Evolutionary conservation across 1,140 invertebrate genomes (phyloP), one percentile per base, ranked within the genome.

Genomic region (Drosophila oshimai): DNA sequence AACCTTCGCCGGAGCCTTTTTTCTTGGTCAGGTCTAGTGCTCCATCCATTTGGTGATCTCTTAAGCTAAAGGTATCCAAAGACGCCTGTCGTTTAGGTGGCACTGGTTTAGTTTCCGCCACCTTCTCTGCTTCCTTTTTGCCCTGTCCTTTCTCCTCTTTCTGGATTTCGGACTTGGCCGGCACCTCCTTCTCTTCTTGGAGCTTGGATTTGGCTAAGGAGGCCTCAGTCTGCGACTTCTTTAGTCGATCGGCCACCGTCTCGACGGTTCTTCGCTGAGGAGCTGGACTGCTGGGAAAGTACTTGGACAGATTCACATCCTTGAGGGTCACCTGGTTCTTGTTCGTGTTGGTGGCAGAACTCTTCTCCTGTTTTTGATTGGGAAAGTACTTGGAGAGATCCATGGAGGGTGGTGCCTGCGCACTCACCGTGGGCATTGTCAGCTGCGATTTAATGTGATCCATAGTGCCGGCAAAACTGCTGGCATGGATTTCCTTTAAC

Each of bases 341-440:
- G 61, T 91, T 91, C 2, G 72, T 78, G 3, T 74, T 80, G 13
- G 41, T 67, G 0, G 86, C n/a, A 18, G 53, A 41, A 26, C 64
- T 70, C 46, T 89, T 91, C 34, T 89, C 76, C 12, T 64, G 67
- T 55, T 91, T 90, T 31, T 89, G 89, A 45, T 90, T 87, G 18
- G 90, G 90, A 71, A 91, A 91, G 36, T 91, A 91, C 50, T 91
- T 91, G 17, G 90, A 86, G 0, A 91, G 51, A 73, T 91, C 86
- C 6, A 90, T 80, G 20, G 37, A 68, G 6, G 71, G 33, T 1
- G 77, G 55, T 4, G 75, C 54, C 60, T 89, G 73, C 10, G 84
- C 37, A 50, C 74, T 81, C 0, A 90, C 69, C 10, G 90, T 91
- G 6, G 91, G 90, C 44, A 60, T 77, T 0, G 73, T 69, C 37